phyloP scores from a whole-genome alignment of 2,797 vertebrate genomes.

The Tenualosa thibaudeaui region DNA sequence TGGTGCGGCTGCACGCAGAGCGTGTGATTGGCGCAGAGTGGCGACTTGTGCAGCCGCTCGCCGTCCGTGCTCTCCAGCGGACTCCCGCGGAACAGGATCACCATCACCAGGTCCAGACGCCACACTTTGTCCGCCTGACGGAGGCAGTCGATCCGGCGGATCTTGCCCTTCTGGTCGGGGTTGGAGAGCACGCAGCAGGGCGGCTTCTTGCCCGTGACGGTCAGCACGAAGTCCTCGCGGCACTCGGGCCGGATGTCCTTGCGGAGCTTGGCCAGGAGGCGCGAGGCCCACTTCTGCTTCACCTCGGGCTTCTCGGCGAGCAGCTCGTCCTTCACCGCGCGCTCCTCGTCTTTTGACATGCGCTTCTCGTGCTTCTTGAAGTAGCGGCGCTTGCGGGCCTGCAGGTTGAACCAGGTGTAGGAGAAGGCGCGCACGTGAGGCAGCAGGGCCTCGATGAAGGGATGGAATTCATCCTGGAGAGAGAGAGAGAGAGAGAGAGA shows the following conservation, averaged over 20 bases:
- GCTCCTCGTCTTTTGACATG: slow-evolving; percentile 94
- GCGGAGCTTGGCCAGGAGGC: slow-evolving; percentile 91
- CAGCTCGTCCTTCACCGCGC: slow-evolving; percentile 91
- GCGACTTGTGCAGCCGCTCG: slow-evolving; percentile 91
- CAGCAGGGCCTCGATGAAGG: slow-evolving; percentile 94
- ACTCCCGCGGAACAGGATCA: slow-evolving; percentile 95
- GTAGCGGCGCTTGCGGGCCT: slow-evolving; percentile 95
- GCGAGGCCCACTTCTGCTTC: slow-evolving; percentile 93
- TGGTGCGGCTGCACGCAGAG: slow-evolving; percentile 94
- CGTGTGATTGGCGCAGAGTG: slow-evolving; percentile 91
- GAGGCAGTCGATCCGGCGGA: slow-evolving; percentile 93
- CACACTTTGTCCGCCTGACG: slow-evolving; percentile 96
- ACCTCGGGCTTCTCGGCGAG: slow-evolving; percentile 90
- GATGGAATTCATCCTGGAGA: slow-evolving; percentile 94
- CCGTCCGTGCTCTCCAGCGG: slow-evolving; percentile 95
- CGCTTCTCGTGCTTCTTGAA: slow-evolving; percentile 96
- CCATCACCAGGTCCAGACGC: slow-evolving; percentile 96
- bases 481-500: slow-evolving; percentile 67
- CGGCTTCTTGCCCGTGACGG: slow-evolving; percentile 92
- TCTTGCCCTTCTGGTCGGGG: slow-evolving; percentile 96
- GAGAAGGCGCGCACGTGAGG: slow-evolving; percentile 92
- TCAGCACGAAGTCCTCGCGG: slow-evolving; percentile 94
- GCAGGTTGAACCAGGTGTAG: slow-evolving; percentile 97
- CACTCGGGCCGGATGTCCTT: slow-evolving; percentile 96
- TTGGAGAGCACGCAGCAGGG: slow-evolving; percentile 94